phyloP scores from a whole-genome alignment of 2,113 vertebrate species.

The Tyrannus savana region DNA sequence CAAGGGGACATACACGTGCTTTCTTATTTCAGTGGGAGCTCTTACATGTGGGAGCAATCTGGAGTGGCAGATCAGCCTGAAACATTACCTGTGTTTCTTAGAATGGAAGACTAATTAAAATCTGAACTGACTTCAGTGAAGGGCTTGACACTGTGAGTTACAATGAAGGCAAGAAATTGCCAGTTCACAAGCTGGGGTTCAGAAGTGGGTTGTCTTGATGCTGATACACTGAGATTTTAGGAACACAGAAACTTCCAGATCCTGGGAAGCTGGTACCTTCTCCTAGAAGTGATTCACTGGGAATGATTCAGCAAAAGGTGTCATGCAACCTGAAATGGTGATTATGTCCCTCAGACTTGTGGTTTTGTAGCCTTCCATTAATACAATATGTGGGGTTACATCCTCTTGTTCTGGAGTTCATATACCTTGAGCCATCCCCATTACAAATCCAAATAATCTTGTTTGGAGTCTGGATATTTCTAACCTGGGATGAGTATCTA shows the following conservation, averaged over 20 bases:
- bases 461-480: background rate
- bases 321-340: background rate
- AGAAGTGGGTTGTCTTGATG: background rate
- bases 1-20: rapidly evolving
- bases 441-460: background rate
- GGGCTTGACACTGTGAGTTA: background rate
- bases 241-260: background rate
- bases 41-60: background rate
- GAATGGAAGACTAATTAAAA: background rate
- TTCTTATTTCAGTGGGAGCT: background rate
- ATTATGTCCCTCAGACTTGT: background rate
- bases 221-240: background rate
- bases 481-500: background rate
- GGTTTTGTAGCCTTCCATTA: background rate
- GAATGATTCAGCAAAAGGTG: background rate
- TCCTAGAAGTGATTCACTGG: background rate
- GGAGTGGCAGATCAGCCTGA: background rate
- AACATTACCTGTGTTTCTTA: background rate
- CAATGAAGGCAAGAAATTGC: background rate
- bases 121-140: background rate
- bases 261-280: background rate
- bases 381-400: background rate
- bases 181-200: background rate
- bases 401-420: background rate
- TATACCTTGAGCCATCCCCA: background rate